Evolutionary conservation across 1,140 invertebrate species (phyloP).

Genomic region (Cherax quadricarinatus): DNA sequence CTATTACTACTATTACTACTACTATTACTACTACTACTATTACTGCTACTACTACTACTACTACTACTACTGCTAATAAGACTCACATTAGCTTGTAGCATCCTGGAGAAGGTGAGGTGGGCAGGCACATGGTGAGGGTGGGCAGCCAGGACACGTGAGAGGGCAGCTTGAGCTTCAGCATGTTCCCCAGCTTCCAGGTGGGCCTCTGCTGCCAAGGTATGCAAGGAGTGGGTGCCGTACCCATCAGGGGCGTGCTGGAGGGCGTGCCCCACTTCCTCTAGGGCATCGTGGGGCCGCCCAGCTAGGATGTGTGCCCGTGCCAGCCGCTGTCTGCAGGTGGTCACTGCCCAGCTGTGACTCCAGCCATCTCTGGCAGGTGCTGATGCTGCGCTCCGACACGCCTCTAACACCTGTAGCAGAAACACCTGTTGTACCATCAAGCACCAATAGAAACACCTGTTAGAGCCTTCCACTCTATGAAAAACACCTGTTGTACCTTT

Average conservation of each 20-base stretch:
- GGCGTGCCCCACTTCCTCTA: slow-evolving; percentile 56
- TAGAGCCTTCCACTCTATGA: background rate
- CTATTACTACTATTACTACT: no score
- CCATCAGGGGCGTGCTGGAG: slow-evolving; percentile 53
- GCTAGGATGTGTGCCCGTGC: slow-evolving; percentile 59
- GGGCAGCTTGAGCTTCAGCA: slow-evolving; percentile 90
- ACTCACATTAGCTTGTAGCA: slow-evolving; percentile 92
- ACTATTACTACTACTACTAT: no score
- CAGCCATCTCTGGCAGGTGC: slow-evolving; percentile 68
- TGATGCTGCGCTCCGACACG: slow-evolving; percentile 49
- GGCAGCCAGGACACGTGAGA: slow-evolving; percentile 85
- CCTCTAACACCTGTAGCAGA: slow-evolving; percentile 59
- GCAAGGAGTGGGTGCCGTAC: slow-evolving; percentile 78
- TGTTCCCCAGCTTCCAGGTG: slow-evolving; percentile 87
- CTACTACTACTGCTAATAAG: no score
- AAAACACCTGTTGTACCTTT: background rate
- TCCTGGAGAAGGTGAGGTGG: slow-evolving; percentile 93
- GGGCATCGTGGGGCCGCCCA: slow-evolving; percentile 45
- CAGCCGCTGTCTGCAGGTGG: slow-evolving; percentile 67
- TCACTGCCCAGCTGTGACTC: slow-evolving; percentile 68
- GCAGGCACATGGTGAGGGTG: slow-evolving; percentile 92
- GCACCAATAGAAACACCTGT: background rate
- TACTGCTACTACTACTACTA: no score
- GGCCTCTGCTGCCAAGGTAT: slow-evolving; percentile 91
- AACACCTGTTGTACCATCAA: background rate